Evolutionary conservation across 2,113 vertebrate genomes (phyloP).

Genomic region (Paralichthys olivaceus): DNA sequence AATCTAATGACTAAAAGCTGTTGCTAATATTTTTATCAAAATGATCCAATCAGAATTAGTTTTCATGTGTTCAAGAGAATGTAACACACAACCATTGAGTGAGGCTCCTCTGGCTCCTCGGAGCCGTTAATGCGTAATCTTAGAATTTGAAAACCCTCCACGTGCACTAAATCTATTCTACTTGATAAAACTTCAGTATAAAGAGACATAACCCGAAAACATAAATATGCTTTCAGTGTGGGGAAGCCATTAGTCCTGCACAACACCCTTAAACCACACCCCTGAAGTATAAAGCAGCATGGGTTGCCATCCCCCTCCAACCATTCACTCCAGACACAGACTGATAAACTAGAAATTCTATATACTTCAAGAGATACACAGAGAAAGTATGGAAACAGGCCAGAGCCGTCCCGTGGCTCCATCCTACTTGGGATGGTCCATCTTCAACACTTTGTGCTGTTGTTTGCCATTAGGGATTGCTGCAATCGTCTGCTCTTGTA

Average conservation of each 20-base stretch:
- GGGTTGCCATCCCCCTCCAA: background rate
- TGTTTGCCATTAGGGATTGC: slow-evolving; percentile 74
- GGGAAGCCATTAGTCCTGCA: background rate
- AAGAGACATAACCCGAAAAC: background rate
- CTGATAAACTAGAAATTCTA: background rate
- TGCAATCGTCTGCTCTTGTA: slow-evolving; percentile 72
- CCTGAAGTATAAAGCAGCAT: slow-evolving; percentile 26
- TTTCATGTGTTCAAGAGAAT: background rate
- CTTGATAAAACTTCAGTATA: background rate
- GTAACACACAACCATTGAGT: background rate
- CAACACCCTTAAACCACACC: slow-evolving; percentile 33
- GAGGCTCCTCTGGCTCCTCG: background rate
- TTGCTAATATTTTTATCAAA: too few species aligned
- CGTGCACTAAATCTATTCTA: background rate
- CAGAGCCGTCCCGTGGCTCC: slow-evolving; percentile 3
- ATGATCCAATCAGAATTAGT: too few species aligned
- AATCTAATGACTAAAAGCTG: too few species aligned
- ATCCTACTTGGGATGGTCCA: slow-evolving; percentile 71
- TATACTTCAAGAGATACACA: background rate
- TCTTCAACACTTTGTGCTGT: slow-evolving; percentile 72
- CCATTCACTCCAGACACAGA: background rate
- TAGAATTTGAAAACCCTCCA: background rate
- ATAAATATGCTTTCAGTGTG: background rate
- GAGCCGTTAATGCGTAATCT: background rate
- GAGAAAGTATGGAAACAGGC: slow-evolving; percentile 58